Base-by-base conservation (phyloP, 2,113 vertebrate species). In the Haemorhous mexicanus region DNA sequence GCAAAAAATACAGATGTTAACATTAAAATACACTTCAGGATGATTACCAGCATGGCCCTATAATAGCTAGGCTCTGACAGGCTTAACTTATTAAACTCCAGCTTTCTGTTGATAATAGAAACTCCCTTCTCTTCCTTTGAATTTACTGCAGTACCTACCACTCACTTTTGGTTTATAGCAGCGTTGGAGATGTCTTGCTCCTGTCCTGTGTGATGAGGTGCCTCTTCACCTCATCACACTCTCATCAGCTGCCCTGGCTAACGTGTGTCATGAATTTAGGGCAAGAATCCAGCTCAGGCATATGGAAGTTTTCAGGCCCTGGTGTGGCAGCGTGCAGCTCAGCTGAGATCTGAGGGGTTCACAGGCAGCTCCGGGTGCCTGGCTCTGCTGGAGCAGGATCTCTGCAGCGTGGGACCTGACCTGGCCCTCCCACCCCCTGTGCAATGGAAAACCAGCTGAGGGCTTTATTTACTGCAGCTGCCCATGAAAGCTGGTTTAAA, bases 401-500 rank as follows among this genome's bases (percentile, higher is more conserved):
- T n/a, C 84, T 78, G 91, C 76, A 52, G 83, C 1, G 61, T 63
- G 76, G 66, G 75, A 84, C 68, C 80, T 91, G 93, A 92, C 87
- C 89, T 15, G 62, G 24, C 91, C 61, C 87, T 95, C 62, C 70
- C 58, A 85, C 70, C 84, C 52, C 81, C 84, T 37, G 93, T 2
- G 6, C 22, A 30, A 47, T 56, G 56, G 73, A 87, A 87, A 91
- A 79, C 53, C 84, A 75, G 70, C 93, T 53, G 74, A 87, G 53
- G 80, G 46, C 1, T 93, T 93, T 93, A 93, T 95, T 97, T 95
- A 82, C 94, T 8, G 1, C 93, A 95, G 90, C 95, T 96, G 85
- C 95, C 92, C 82, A 50, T 72, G 94, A 95, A 83, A 94, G 67
- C 59, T 90, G 92, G 58, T 62, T 95, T 90, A 80, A 92, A 96